These are phyloP conservation scores for Rhagonycha lutea DNA, from an alignment of 2,888 invertebrate species.

Conservation along the genomic window DNA sequence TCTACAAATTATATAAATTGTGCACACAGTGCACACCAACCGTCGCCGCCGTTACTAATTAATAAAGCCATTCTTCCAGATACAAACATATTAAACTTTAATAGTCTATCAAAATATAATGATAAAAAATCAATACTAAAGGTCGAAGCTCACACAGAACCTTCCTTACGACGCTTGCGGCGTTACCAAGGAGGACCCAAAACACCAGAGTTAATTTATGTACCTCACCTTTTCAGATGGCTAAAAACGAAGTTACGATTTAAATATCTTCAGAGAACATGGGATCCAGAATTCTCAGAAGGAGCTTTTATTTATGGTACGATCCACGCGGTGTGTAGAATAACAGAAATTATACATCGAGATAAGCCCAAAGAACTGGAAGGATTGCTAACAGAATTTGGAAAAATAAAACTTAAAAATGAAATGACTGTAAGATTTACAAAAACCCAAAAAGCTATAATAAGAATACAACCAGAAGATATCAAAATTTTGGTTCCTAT, in stretches of 20 bases:
- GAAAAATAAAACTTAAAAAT: slow-evolving; percentile 41
- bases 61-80: background rate
- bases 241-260: slow-evolving; percentile 50
- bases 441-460: slow-evolving; percentile 46
- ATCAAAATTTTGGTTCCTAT: slow-evolving; percentile 53
- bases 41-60: background rate
- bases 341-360: slow-evolving; percentile 51
- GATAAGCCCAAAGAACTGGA: slow-evolving; percentile 45
- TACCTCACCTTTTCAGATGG: slow-evolving; percentile 52
- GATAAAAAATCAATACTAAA: background rate
- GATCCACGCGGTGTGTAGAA: slow-evolving; percentile 49
- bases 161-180: background rate
- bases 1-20: background rate
- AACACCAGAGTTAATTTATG: slow-evolving; percentile 51
- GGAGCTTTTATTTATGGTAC: slow-evolving; percentile 54
- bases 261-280: slow-evolving; percentile 47
- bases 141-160: background rate
- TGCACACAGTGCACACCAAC: background rate
- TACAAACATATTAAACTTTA: background rate
- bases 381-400: slow-evolving; percentile 42
- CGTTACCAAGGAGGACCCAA: background rate
- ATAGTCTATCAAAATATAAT: background rate
- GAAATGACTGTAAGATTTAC: slow-evolving; percentile 44
- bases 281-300: slow-evolving; percentile 55
- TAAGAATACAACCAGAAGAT: slow-evolving; percentile 47